Percentiles rank a stretch among this genome's conserved stretches.
phyloP scores from a whole-genome alignment of 2,797 vertebrate genomes.

The Scolopax rusticola region DNA sequence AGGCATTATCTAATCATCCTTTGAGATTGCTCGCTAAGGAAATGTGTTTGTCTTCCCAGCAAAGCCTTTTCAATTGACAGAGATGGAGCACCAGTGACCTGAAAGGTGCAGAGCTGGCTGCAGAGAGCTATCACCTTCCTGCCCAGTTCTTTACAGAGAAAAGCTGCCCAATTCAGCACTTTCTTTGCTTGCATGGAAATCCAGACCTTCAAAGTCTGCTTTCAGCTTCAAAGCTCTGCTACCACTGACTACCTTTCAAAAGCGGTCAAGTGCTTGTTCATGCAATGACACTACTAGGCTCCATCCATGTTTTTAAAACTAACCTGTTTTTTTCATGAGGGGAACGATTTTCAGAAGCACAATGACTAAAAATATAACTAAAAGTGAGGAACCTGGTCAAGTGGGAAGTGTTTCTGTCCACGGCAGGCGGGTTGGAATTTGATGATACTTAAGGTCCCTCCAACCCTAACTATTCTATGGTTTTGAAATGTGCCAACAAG shows the following conservation, averaged over 20 bases:
- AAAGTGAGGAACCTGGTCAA: too few species aligned
- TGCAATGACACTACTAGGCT: rapidly evolving
- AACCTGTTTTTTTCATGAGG: neutral
- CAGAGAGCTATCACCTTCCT: neutral
- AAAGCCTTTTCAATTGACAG: neutral
- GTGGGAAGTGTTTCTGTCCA: too few species aligned
- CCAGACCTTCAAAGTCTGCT: neutral
- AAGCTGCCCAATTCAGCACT: neutral
- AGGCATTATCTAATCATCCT: neutral
- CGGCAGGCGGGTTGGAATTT: too few species aligned
- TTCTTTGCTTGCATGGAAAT: neutral
- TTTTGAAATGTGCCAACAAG: neutral
- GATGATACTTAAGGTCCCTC: too few species aligned
- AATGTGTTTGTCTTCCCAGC: neutral
- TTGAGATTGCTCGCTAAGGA: neutral
- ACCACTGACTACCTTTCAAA: neutral
- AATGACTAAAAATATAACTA: neutral
- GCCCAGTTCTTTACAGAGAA: rapidly evolving
- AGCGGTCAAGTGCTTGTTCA: neutral
- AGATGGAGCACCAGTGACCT: neutral
- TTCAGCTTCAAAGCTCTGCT: neutral
- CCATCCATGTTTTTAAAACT: neutral
- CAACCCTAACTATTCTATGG: too few species aligned
- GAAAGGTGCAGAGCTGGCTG: neutral
- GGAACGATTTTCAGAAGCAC: neutral